phyloP scores from a whole-genome alignment of 2,113 vertebrate species.

The Aegotheles bennettii region DNA sequence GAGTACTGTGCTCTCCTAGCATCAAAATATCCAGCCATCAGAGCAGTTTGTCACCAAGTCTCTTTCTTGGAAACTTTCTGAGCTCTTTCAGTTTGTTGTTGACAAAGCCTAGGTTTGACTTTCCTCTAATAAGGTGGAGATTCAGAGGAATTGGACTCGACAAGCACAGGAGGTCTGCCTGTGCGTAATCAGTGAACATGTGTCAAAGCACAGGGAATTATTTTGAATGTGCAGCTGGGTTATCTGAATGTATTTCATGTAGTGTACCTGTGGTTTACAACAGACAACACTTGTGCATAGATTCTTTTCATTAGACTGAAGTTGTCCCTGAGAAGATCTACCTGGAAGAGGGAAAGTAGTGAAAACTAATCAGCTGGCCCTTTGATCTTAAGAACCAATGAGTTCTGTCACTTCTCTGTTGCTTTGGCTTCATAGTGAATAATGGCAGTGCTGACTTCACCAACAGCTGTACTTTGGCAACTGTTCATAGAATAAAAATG shows the following conservation, averaged over 20 bases:
- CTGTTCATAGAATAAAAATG: not conserved
- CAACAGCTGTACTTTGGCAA: not conserved
- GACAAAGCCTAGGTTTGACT: not conserved
- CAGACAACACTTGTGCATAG: not conserved
- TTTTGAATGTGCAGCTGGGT: not conserved
- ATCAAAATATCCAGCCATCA: not conserved
- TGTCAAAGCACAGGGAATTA: not conserved
- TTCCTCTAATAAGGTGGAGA: not conserved
- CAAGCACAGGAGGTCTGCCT: not conserved
- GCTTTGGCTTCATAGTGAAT: not conserved
- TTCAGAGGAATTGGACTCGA: not conserved
- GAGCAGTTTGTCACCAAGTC: not conserved
- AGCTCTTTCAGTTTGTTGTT: not conserved
- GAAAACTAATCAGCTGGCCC: not conserved
- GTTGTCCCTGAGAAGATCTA: not conserved
- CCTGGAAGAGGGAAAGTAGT: not conserved
- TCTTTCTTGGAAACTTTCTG: rapidly evolving
- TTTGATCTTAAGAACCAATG: not conserved
- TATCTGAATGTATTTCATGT: not conserved
- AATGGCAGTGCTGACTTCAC: not conserved
- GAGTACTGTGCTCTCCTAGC: not conserved
- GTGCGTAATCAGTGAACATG: not conserved
- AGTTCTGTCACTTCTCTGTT: not conserved
- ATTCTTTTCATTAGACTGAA: not conserved
- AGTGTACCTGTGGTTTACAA: not conserved